Conservation (phyloP, 2,888 invertebrate genomes). For the Nephrocerus scutellatus region DNA sequence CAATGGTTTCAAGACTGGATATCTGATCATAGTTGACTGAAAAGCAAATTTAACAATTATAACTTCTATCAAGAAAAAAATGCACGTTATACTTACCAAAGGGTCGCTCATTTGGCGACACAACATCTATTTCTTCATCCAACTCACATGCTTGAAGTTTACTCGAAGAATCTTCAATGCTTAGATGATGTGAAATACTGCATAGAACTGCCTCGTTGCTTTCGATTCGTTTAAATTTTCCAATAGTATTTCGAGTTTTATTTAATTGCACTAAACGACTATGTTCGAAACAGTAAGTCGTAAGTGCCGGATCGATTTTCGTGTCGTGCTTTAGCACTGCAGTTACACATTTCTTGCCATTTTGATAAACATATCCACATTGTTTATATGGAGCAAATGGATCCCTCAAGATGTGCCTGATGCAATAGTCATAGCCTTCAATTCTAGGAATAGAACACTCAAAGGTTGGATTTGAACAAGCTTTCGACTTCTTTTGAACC, state of each 20-base stretch:
- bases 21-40: conserved; percentile 41
- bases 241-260: conserved; percentile 54
- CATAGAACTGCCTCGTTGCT: conserved; percentile 61
- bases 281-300: conserved; percentile 64
- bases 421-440: conserved; percentile 69
- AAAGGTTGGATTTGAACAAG: conserved; percentile 58
- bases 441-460: conserved; percentile 62
- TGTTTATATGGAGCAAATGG: conserved; percentile 75
- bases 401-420: conserved; percentile 77
- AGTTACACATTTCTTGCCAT: conserved; percentile 67
- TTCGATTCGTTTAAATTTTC: conserved; percentile 57
- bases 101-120: conserved; percentile 53
- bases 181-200: conserved; percentile 59
- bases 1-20: conserved; percentile 51
- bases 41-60: conserved; percentile 5
- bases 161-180: conserved; percentile 37
- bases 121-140: conserved; percentile 50
- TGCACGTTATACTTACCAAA: conserved; percentile 51
- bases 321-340: conserved; percentile 69
- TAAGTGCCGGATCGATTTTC: conserved; percentile 58
- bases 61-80: not conserved
- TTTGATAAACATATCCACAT: conserved; percentile 63
- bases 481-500: conserved; percentile 54
- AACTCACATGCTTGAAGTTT: conserved; percentile 33
- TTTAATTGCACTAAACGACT: conserved; percentile 58